These are phyloP conservation scores for Ardeotis arabs DNA, from an alignment of 2,113 vertebrate genomes.

Conservation along the genomic window DNA sequence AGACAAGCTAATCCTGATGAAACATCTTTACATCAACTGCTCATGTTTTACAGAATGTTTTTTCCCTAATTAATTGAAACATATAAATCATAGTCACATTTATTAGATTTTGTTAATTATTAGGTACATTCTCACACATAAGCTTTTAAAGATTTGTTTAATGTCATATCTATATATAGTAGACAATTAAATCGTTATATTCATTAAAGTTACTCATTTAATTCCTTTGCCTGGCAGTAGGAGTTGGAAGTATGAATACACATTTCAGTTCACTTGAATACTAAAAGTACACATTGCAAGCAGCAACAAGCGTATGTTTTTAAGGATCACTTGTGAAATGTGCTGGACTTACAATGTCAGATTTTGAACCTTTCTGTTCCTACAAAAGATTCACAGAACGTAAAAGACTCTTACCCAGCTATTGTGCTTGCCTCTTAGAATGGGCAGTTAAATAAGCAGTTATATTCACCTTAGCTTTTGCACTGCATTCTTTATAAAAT, in stretches of 20 bases:
- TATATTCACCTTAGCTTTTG: background rate
- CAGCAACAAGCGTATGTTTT: background rate
- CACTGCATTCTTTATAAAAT: background rate
- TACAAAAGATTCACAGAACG: background rate
- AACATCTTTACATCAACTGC: conserved; percentile 23
- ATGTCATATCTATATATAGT: background rate
- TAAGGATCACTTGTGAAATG: background rate
- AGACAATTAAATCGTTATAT: conserved; percentile 29
- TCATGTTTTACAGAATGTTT: conserved; percentile 34
- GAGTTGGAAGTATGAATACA: conserved; percentile 19
- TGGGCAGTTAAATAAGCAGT: background rate
- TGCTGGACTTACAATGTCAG: background rate
- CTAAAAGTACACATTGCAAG: background rate
- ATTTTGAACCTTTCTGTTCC: background rate
- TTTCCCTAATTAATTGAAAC: conserved; percentile 43
- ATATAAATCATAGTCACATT: conserved; percentile 39
- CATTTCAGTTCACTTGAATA: background rate
- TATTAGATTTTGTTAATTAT: conserved; percentile 51
- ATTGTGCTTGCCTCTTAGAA: background rate
- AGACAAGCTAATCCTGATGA: background rate
- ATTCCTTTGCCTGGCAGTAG: conserved; percentile 42
- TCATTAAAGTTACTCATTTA: conserved; percentile 18
- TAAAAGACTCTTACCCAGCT: background rate
- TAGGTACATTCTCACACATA: conserved; percentile 23
- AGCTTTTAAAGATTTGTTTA: conserved; percentile 45